These are phyloP conservation scores for Cyclura pinguis DNA, from an alignment of 2,797 vertebrate genomes.

Conservation along the genomic window DNA sequence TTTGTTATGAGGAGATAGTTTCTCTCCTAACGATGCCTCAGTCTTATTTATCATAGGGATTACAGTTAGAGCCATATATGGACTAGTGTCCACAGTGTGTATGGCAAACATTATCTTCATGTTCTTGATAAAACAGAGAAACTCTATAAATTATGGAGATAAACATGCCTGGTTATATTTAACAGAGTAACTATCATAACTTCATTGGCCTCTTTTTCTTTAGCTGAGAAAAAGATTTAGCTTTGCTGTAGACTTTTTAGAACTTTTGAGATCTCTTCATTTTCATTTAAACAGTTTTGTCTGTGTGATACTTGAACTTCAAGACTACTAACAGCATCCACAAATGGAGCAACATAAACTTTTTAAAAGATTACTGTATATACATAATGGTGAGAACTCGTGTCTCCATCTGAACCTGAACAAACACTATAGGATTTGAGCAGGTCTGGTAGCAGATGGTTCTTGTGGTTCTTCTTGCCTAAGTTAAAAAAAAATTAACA, in stretches of 20 bases:
- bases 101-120: background rate
- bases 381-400: background rate
- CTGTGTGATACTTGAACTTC: background rate
- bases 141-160: background rate
- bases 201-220: background rate
- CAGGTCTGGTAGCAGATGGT: background rate
- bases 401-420: background rate
- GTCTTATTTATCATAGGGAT: conserved; percentile 46
- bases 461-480: background rate
- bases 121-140: background rate
- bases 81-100: background rate
- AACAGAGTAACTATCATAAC: background rate
- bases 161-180: conserved; percentile 2
- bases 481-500: background rate
- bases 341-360: background rate
- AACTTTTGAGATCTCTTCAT: background rate
- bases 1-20: conserved; percentile 51
- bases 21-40: conserved; percentile 41
- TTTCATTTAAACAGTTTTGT: background rate
- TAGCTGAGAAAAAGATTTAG: background rate
- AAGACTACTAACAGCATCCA: background rate
- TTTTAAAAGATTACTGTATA: background rate
- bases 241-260: background rate
- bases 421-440: background rate
- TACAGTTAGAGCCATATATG: background rate